Percentiles rank a stretch among this genome's conserved stretches.
Conservation (phyloP, 2,888 invertebrate genomes). For the Athalia rosae region DNA sequence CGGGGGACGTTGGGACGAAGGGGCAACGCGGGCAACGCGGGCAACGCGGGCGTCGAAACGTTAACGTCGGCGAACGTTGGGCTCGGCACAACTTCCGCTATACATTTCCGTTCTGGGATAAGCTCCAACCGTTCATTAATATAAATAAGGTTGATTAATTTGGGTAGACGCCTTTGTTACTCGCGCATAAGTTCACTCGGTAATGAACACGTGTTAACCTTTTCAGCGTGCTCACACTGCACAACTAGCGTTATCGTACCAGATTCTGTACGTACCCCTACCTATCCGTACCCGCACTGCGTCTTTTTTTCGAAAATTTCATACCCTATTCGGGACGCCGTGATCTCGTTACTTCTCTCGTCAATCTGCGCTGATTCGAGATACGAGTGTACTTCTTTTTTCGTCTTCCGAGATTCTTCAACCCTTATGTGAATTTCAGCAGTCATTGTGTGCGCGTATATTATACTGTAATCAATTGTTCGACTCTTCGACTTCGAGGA, state of each 20-base stretch:
- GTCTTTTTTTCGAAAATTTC: not conserved
- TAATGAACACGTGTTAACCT: slow-evolving; percentile 40
- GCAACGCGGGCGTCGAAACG: not conserved
- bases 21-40: not conserved
- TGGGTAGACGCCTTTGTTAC: slow-evolving; percentile 46
- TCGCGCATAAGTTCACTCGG: slow-evolving; percentile 33
- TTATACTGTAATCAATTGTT: not conserved
- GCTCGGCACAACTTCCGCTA: slow-evolving; percentile 10
- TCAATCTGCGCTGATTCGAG: too few species aligned
- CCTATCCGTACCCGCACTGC: too few species aligned
- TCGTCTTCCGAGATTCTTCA: too few species aligned
- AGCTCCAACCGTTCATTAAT: slow-evolving; percentile 47
- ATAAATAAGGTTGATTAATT: slow-evolving; percentile 47
- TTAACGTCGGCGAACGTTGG: not conserved
- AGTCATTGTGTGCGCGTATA: too few species aligned
- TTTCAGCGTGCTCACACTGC: not conserved
- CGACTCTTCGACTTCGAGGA: not conserved
- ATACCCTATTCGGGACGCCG: not conserved
- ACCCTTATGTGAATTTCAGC: too few species aligned
- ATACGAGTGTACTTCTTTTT: too few species aligned
- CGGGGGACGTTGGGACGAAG: slow-evolving; percentile 10
- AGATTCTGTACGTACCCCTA: not conserved
- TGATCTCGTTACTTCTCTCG: too few species aligned
- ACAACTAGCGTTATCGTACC: not conserved
- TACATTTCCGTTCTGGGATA: slow-evolving; percentile 46